Evolutionary conservation across 2,888 invertebrate genomes (phyloP), one percentile per base, ranked within the genome.

Genomic region (Sceliomorpha sp.): DNA sequence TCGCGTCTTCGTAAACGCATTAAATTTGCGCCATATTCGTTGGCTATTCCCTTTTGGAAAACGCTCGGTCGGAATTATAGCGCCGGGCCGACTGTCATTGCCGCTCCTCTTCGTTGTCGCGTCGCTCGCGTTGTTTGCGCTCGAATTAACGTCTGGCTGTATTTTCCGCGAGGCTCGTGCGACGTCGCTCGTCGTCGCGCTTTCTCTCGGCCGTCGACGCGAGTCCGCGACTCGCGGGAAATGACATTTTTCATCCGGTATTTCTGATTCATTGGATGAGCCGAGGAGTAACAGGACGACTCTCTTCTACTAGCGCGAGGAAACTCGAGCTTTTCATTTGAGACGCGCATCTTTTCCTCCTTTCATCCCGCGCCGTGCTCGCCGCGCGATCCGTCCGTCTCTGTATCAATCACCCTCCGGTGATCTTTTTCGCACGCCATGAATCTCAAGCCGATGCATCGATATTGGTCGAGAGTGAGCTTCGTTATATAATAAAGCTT

Each of bases 381-480:
- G 24, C 34, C 37, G 20, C 37, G 20, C 40, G 14, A 27, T 56
- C 29, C 44, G 32, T 36, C 42, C 31, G 36, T 9, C 13, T 45
- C 45, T 55, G 37, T 48, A 60, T 67, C 50, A 17, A 56, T 62
- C 26, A 55, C 55, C 40, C 44, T 42, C 34, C 31, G 32, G 60
- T 45, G 62, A 68, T 68, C 42, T 62, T 31, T 36, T 47, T 39
- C 34, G 42, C 34, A 44, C 48, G 37, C 50, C 31, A 62, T 29
- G 62, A 63, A 63, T 68, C 44, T 48, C 27, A 44, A 56, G 34
- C 17, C 26, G 44, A 44, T 37, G 29, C 45, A 62, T 45, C 45
- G 60, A 62, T 62, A 47, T 51, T 51, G 39, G 34, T 39, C 47
- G 40, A 53, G 40, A 53, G 24, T 8, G 32, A 27, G 56, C 56